Conservation (phyloP, 2,113 vertebrate genomes). For the Lagopus muta region DNA sequence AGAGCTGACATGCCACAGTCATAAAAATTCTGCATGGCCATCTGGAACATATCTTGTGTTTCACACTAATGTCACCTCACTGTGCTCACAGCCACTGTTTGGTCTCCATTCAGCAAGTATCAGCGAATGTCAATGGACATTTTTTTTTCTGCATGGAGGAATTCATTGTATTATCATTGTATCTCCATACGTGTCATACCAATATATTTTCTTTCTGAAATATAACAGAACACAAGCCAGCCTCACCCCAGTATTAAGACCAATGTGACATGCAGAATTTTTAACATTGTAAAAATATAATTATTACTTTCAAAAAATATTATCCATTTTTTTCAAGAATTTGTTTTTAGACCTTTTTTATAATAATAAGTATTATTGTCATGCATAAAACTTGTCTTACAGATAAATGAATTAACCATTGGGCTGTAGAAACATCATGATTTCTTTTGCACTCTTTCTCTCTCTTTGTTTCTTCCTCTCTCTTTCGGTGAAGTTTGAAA, state of each 20-base stretch:
- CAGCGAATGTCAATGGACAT: no score
- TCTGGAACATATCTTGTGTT: no score
- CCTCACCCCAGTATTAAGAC: not conserved
- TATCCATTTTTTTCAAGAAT: not conserved
- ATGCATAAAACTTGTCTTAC: not conserved
- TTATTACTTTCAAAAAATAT: not conserved
- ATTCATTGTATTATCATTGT: not conserved
- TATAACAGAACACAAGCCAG: rapidly evolving
- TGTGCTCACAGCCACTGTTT: no score
- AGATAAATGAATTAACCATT: not conserved
- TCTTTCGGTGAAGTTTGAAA: not conserved
- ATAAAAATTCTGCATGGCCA: no score
- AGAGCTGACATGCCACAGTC: no score
- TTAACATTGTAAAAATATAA: not conserved
- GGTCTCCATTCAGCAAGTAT: no score
- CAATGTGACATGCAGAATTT: not conserved
- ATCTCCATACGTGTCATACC: not conserved
- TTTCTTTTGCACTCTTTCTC: not conserved
- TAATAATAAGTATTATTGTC: no score
- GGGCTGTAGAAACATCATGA: not conserved
- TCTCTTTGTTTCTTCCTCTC: not conserved
- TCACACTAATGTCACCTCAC: no score
- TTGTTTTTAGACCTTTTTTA: not conserved
- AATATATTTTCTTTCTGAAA: not conserved
- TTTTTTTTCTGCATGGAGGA: no score